These are phyloP conservation scores for Drosophila leontia DNA, from an alignment of 1,140 invertebrate genomes.

Conservation along the genomic window DNA sequence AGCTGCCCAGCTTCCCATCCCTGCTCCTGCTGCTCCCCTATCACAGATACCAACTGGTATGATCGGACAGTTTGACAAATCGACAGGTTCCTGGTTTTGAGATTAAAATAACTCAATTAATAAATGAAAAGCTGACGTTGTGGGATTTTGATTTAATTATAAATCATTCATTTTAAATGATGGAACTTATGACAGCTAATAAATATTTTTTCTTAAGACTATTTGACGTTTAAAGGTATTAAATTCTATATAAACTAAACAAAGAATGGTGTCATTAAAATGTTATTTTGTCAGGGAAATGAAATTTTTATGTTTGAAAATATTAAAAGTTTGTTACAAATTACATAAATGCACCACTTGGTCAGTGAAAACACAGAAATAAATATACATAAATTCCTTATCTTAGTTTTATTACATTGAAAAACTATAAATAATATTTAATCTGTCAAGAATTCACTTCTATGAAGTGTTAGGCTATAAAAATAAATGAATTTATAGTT, in stretches of 20 bases:
- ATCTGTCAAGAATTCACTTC: not conserved
- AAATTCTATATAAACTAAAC: not conserved
- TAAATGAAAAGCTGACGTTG: conserved; percentile 12
- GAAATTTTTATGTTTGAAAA: not conserved
- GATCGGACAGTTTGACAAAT: conserved; percentile 36
- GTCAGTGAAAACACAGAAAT: not conserved
- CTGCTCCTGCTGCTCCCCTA: conserved; percentile 9
- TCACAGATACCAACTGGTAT: conserved; percentile 10
- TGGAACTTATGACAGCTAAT: not conserved
- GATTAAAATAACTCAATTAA: conserved; percentile 38
- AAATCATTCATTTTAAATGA: not conserved
- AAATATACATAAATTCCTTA: not conserved
- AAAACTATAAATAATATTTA: not conserved
- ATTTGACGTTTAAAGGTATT: no score
- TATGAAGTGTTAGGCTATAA: not conserved
- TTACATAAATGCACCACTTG: no score
- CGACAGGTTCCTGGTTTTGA: conserved; percentile 43
- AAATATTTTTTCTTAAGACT: not conserved
- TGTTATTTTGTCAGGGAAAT: no score
- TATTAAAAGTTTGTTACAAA: not conserved
- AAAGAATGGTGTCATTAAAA: no score
- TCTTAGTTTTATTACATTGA: not conserved
- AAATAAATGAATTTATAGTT: conserved; percentile 1
- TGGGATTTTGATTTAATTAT: conserved; percentile 1
- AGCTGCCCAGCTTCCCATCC: conserved; percentile 13